Base-by-base conservation (phyloP, 2,797 vertebrate species). In the Cercopithecus hamlyni region DNA sequence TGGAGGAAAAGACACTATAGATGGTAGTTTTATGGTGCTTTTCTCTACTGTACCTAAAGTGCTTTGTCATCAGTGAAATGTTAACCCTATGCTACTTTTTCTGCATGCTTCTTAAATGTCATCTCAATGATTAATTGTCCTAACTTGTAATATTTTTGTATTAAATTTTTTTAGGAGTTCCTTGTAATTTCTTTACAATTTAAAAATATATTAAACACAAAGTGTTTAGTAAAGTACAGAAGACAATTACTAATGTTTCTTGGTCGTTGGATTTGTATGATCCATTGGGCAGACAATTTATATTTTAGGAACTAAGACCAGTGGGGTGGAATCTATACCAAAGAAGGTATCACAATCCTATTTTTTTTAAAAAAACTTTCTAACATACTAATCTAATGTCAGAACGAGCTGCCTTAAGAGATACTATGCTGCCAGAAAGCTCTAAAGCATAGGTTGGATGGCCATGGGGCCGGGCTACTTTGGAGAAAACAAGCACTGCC, bases 131-230 rank as follows among this genome's bases (percentile, higher is more conserved):
- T 93, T 95, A 77, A 90, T 95, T 98, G 97, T 98, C 96, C 96
- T 97, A 97, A 97, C 97, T 94, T 98, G 97, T 97, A 96, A 97
- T 98, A 97, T 98, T 98, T 98, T 98, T 97, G 97, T 97, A 97
- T 97, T 96, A 93, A 98, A 97, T 90, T 98, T 98, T 67, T 98
- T 97, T 98, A 98, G 98, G 97, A 97, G 83, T 97, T 97, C 95
- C 97, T 97, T 98, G 97, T 98, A 97, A 97, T 97, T 97, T 97
- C 95, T 97, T 97, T 97, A 97, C 96, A 96, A 98, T 96, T 98
- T 97, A 95, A 97, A 97, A 97, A 96, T 95, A 95, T 84, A 98
- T 97, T 97, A 97, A 98, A 97, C 97, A 98, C 97, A 89, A 97
- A 97, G 95, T 96, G 72, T 98, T 98, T 97, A 97, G 94, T 98